Percentiles rank a stretch among this genome's conserved stretches.
phyloP scores from a whole-genome alignment of 2,888 invertebrate genomes.

The Trachelus tabidus region DNA sequence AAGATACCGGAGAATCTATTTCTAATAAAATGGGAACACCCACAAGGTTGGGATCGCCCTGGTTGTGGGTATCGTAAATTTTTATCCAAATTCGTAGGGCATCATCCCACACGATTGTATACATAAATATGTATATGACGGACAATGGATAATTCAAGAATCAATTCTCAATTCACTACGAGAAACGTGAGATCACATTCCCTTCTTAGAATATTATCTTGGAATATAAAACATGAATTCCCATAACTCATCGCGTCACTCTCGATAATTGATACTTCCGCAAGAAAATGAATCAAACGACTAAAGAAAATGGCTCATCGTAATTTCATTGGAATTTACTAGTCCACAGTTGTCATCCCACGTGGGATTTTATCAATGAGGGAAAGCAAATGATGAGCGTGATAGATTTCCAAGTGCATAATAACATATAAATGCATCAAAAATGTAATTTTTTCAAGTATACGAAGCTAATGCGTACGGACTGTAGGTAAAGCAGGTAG shows the following conservation, averaged over 20 bases:
- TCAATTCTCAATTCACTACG: not conserved
- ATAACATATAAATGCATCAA: not conserved
- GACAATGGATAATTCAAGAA: not conserved
- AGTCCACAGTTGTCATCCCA: conserved; percentile 12
- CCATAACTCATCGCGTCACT: not conserved
- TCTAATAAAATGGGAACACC: conserved; percentile 7
- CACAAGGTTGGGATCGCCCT: not conserved
- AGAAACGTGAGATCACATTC: not conserved
- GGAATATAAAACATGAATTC: not conserved
- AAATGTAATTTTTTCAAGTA: not conserved
- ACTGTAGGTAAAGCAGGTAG: not conserved
- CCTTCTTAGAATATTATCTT: not conserved
- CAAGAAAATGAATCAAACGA: not conserved
- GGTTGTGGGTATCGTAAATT: not conserved
- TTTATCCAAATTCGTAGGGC: not conserved
- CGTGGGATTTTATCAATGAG: not conserved
- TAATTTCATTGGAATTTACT: conserved; percentile 13
- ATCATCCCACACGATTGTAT: not conserved
- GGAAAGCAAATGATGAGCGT: not conserved
- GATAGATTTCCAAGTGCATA: not conserved
- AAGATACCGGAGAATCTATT: conserved; percentile 1
- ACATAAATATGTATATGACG: conserved; percentile 5
- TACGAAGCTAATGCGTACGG: not conserved
- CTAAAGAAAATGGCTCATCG: not conserved
- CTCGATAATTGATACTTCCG: not conserved